phyloP scores from a whole-genome alignment of 1,140 invertebrate species.

The Saccostrea cuccullata region DNA sequence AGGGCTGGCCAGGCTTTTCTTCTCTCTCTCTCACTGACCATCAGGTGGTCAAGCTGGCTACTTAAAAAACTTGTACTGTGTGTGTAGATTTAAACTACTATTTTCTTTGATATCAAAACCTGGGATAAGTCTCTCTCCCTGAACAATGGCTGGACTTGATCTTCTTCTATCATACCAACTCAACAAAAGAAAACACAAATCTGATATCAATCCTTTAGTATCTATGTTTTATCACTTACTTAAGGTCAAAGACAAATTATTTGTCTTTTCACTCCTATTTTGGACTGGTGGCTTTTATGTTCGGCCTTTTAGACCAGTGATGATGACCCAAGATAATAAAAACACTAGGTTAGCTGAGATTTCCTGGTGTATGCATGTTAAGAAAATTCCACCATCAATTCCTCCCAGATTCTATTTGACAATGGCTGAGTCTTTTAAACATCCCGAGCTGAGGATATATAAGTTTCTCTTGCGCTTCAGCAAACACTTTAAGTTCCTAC shows the following conservation, averaged over 20 bases:
- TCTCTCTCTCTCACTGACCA: background rate
- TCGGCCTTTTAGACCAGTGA: background rate
- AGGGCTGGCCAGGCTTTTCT: background rate
- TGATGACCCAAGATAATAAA: background rate
- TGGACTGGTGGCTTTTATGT: background rate
- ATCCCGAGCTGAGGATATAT: background rate
- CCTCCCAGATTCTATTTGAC: background rate
- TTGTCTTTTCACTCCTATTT: constrained; percentile 12
- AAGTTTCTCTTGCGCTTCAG: constrained; percentile 6
- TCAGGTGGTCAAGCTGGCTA: constrained; percentile 22
- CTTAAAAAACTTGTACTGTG: constrained; percentile 26
- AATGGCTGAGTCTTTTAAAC: constrained; percentile 14
- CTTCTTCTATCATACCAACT: background rate
- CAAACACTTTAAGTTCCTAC: background rate
- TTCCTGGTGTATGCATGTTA: background rate
- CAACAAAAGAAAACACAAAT: constrained; percentile 24
- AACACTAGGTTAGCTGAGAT: background rate
- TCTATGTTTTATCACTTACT: constrained; percentile 33
- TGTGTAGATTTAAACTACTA: constrained; percentile 26
- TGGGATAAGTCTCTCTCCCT: background rate
- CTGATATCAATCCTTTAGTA: background rate
- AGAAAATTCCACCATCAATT: background rate
- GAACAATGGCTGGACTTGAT: background rate
- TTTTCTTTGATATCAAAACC: constrained; percentile 23
- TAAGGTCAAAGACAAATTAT: constrained; percentile 3